Conservation (phyloP, 2,888 invertebrate species). For the Drymonia ruficornis region DNA sequence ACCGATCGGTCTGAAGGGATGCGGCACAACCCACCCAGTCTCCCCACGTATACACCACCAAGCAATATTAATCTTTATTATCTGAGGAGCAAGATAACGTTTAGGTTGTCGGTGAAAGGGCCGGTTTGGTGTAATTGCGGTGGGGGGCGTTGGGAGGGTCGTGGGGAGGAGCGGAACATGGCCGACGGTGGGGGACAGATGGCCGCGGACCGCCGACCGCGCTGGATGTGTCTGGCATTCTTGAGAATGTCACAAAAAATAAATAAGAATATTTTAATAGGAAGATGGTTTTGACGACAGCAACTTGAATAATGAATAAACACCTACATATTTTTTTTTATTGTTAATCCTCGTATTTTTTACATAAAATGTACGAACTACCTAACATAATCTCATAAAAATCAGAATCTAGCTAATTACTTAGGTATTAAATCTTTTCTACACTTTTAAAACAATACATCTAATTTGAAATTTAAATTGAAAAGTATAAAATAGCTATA, state of each 20-base stretch:
- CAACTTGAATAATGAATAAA: too few relatives aligned
- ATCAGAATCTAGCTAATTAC: neutral
- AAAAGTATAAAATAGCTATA: neutral
- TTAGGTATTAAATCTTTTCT: neutral
- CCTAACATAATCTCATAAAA: neutral
- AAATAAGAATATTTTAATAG: too few relatives aligned
- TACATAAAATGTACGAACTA: too few relatives aligned
- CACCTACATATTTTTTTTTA: too few relatives aligned
- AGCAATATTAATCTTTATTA: conserved; percentile 76
- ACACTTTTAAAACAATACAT: neutral
- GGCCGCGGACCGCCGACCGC: conserved; percentile 59
- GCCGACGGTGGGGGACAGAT: conserved; percentile 77
- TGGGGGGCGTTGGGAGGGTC: conserved; percentile 80
- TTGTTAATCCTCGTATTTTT: too few relatives aligned
- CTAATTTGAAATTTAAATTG: neutral
- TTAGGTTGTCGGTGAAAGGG: conserved; percentile 60
- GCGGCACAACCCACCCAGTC: conserved; percentile 65
- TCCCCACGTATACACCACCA: conserved; percentile 46
- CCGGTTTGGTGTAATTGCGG: conserved; percentile 70
- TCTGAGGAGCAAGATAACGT: conserved; percentile 64
- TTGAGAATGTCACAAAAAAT: neutral
- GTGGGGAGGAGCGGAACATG: conserved; percentile 78
- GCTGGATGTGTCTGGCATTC: conserved; percentile 47
- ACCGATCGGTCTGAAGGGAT: conserved; percentile 66
- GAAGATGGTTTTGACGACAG: neutral